phyloP scores from a whole-genome alignment of 1,140 invertebrate genomes.

The Paramacrobiotus metropolitanus region DNA sequence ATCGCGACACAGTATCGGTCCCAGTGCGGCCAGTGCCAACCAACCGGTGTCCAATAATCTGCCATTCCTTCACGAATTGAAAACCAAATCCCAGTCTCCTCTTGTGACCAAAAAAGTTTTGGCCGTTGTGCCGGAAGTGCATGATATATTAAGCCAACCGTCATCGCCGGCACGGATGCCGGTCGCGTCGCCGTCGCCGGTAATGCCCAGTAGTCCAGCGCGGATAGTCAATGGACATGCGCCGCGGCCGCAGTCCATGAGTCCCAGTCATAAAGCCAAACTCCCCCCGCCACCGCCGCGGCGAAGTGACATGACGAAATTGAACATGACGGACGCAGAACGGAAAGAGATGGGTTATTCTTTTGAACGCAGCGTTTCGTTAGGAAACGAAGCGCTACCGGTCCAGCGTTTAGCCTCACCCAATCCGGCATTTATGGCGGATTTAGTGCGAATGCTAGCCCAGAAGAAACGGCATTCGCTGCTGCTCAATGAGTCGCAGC shows the following conservation, averaged over 20 bases:
- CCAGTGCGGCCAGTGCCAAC: not conserved
- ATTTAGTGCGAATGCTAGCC: slow-evolving; percentile 61
- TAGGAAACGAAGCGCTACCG: not conserved
- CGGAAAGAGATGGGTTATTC: not conserved
- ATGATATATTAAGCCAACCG: not conserved
- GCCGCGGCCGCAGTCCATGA: not conserved
- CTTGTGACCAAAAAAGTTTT: not conserved
- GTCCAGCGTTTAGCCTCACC: not conserved
- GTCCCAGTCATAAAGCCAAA: not conserved
- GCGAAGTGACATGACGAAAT: slow-evolving; percentile 34
- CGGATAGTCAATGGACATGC: not conserved
- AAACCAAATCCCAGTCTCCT: not conserved
- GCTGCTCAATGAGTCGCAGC: not conserved
- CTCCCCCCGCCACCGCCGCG: slow-evolving; percentile 13
- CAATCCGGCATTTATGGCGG: slow-evolving; percentile 45
- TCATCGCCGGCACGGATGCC: not conserved
- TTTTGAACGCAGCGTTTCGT: not conserved
- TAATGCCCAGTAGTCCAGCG: not conserved
- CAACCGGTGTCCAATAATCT: not conserved
- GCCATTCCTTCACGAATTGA: not conserved
- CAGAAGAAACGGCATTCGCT: slow-evolving; percentile 47
- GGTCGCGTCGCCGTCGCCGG: not conserved
- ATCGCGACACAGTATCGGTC: not conserved
- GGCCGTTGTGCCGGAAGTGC: not conserved
- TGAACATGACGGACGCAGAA: slow-evolving; percentile 10